Evolutionary conservation across 2,797 vertebrate species (phyloP).

Genomic region (Sebastes hopkinsi): DNA sequence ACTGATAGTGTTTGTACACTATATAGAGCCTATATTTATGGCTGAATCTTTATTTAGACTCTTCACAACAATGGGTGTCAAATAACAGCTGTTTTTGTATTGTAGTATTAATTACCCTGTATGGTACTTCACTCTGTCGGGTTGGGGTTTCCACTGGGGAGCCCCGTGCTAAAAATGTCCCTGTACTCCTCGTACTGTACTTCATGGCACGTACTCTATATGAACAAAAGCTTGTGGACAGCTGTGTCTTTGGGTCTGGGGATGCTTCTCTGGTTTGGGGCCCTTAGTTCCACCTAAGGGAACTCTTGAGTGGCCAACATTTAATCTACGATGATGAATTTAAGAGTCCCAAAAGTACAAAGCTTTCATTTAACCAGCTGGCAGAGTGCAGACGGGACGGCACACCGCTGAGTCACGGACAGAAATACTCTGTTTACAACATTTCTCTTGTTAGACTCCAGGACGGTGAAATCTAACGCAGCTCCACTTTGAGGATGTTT

Average conservation of each 20-base stretch:
- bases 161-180: constrained; percentile 12
- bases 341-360: constrained; percentile 32
- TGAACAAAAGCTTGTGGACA: neutral
- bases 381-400: constrained; percentile 25
- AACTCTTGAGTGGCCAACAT: neutral
- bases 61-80: neutral
- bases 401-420: constrained; percentile 56
- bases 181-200: neutral
- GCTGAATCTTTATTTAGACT: neutral
- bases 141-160: neutral
- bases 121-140: neutral
- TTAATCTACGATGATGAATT: constrained; percentile 15
- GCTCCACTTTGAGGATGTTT: constrained; percentile 63
- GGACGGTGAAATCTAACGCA: constrained; percentile 31
- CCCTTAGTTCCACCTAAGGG: neutral
- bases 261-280: no score
- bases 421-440: constrained; percentile 70
- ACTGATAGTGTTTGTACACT: neutral
- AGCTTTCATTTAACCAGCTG: constrained; percentile 39
- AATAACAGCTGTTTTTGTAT: neutral
- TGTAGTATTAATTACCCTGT: constrained; percentile 1
- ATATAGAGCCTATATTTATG: neutral
- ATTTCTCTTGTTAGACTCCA: constrained; percentile 48
- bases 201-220: neutral
- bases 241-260: neutral